Base-by-base conservation (phyloP, 1,140 invertebrate species). In the Caenorhabditis brenneri region DNA sequence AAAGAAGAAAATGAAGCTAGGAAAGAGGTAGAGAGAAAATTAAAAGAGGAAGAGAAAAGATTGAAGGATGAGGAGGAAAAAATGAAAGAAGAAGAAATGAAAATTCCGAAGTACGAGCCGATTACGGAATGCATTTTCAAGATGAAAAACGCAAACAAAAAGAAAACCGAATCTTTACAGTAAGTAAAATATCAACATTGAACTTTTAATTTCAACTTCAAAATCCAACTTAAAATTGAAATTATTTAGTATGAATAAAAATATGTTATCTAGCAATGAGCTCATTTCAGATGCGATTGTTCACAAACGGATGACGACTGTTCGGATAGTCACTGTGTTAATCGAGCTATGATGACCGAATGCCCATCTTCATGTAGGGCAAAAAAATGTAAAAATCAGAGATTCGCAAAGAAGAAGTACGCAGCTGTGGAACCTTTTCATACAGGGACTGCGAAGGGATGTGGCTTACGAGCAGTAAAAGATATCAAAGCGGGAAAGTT, bases 401-500 rank as follows among this genome's bases (percentile, higher is more conserved):
- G 53, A 1, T 79, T 83, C 22, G 42, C 53, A 39, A 79, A 79
- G 58, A 83, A 58, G 36, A 49, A 86, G 36, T 80, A 84, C 60
- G 85, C 86, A 2, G 22, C 53, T 16, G 85, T 87, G 15, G 86
- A 86, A 27, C 22, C 82, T 1, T 86, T 80, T 29, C 84, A 84
- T 51, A 86, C 84, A 16, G 86, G 86, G n/a, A 51, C 85, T 5
- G 51, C 51, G 0, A 87, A 87, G 36, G 86, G 86, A 74, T 87
- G 53, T 19, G 86, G 86, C 1, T 22, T 87, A 2, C 4, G 78
- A 33, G 86, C 86, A 0, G 7, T 74, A 42, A 84, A 74, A 42
- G 33, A 58, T 15, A 86, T 87, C 29, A 60, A 85, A 51, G 55
- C 84, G 84, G 88, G 69, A 53, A 46, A 24, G 60, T 99, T 99